Base-by-base conservation (phyloP, 2,888 invertebrate genomes). In the Auanema freiburgensis region DNA sequence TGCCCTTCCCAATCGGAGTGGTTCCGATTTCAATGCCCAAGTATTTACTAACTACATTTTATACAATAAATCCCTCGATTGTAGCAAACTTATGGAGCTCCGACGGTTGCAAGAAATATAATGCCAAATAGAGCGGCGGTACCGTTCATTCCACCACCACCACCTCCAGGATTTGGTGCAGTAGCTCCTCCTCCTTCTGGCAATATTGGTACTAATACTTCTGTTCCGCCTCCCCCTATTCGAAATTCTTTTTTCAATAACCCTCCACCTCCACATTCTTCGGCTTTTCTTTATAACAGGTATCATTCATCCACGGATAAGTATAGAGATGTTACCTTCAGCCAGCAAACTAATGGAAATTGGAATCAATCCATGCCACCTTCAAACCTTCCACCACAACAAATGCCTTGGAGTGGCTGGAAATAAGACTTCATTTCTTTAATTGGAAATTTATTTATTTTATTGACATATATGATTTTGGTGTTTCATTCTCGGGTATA, bases 101-200 rank as follows among this genome's bases (percentile, higher is more conserved):
- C 56, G n/a, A 33, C 57, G 3, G 21, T 21, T n/a, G 14, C 49
- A 18, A 49, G 62, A n/a, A 8, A 55, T 1, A 49, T 62, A 11
- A 44, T 16, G 16, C 21, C n/a, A 6, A 8, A 51, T n/a, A 49
- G 62, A 18, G 12, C 24, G 24, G 24, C 62, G 23, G 33, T 33
- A 33, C 33, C 33, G 3, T 33, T 33, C 8, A 33, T 33, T 33
- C 33, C 33, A 33, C 57, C 42, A 18, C 16, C 42, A 1, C 54
- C 67, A 14, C 67, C 67, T 18, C 64, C 67, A 23, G 61, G 58
- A 44, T 61, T 58, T 53, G 67, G 25, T 43, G 59, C 33, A 41
- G 58, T 51, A 25, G 56, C 57, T 12, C 57, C 49, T 14, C 57
- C 60, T 1, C 55, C 65, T 51, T 43, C 24, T 18, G 46, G 56